Base-by-base conservation (phyloP, 1,140 invertebrate species). In the Laupala kohalensis region DNA sequence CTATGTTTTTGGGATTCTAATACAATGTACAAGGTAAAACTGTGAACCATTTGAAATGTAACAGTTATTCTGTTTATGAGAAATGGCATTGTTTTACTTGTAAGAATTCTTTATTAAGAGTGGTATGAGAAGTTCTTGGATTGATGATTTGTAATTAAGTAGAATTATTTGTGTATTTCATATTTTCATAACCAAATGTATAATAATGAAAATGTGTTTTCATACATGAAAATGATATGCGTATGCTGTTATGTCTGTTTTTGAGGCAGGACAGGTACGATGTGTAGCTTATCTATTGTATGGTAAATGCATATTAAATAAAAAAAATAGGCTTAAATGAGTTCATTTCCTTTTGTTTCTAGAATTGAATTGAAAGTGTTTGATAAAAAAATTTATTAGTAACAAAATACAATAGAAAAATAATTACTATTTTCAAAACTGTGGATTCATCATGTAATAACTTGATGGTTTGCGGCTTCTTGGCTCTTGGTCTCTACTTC, bases 111-210 rank as follows among this genome's bases (percentile, higher is more conserved):
- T 53, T 63, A 63, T 64, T 63, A 53, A 70, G 25, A 63, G 62
- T 15, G 37, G 69, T 64, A 63, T 29, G 29, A 70, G 26, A 70
- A 37, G 6, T 23, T 62, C 24, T n/a, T 62, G 62, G 30, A 64
- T 25, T 70, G 62, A 64, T 64, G 13, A 70, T 64, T 70, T 70
- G 69, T 70, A 70, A 70, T 37, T 66, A 53, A 70, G 69, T 70
- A 37, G 62, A 70, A 70, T 70, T 70, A 27, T 62, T 70, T 70
- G 69, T 70, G 69, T 70, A 70, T 70, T 70, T 70, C 69, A 70
- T 70, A 70, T 70, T 70, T 70, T 70, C 69, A 70, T 70, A 70
- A 70, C 62, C 69, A 70, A 70, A 68, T 28, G 23, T 68, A 68
- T 68, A 28, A 65, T 23, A 65, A 68, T 28, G 67, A 63, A 70